phyloP scores from a whole-genome alignment of 2,888 invertebrate species.

The Malthinus seriepunctatus region DNA sequence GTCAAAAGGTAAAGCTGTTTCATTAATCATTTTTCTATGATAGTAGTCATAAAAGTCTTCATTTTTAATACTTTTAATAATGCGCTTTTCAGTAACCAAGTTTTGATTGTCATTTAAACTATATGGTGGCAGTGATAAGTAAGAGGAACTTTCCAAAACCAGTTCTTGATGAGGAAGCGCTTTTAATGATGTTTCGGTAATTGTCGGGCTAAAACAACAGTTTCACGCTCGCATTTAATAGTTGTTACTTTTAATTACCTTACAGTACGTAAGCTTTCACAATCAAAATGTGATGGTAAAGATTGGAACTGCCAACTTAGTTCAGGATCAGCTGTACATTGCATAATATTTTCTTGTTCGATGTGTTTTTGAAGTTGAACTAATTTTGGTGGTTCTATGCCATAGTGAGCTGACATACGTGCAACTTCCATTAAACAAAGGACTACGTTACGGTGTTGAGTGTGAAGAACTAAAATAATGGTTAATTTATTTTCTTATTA shows the following conservation, averaged over 20 bases:
- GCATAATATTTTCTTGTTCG: constrained; percentile 68
- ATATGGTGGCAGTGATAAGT: constrained; percentile 9
- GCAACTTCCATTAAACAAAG: constrained; percentile 85
- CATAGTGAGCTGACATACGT: constrained; percentile 75
- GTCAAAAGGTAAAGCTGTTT: constrained; percentile 15
- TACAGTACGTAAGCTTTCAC: constrained; percentile 59
- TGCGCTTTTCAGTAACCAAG: background rate
- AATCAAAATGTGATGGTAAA: constrained; percentile 53
- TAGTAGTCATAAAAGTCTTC: constrained; percentile 13
- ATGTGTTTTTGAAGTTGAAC: constrained; percentile 86
- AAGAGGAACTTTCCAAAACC: background rate
- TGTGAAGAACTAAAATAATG: constrained; percentile 70
- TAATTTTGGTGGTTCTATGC: constrained; percentile 79
- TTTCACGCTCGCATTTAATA: background rate
- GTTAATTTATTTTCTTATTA: background rate
- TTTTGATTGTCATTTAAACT: constrained; percentile 5
- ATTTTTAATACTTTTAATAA: constrained; percentile 9
- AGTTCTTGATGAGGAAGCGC: constrained; percentile 6
- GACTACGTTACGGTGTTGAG: constrained; percentile 82
- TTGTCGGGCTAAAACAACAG: background rate
- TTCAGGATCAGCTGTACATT: constrained; percentile 64
- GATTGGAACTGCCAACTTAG: constrained; percentile 73
- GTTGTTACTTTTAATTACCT: constrained; percentile 48
- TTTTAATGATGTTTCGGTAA: constrained; percentile 6
- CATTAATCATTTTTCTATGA: constrained; percentile 16